These are phyloP conservation scores for Botia kubotai DNA, from an alignment of 2,797 vertebrate genomes.

Conservation along the genomic window DNA sequence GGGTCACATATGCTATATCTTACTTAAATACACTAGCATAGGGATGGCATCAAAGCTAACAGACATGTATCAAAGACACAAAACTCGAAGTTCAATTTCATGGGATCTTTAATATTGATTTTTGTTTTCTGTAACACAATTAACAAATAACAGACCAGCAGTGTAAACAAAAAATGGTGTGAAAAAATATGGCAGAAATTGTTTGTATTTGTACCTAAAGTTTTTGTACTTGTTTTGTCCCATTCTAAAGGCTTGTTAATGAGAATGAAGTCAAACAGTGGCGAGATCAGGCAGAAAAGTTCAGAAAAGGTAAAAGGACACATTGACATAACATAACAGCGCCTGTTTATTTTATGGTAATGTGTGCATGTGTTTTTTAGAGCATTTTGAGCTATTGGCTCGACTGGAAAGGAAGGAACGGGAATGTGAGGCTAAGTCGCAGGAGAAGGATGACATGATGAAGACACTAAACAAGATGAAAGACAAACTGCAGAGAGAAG, in stretches of 20 bases:
- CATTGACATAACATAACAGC: neutral
- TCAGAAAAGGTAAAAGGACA: slow-evolving; percentile 88
- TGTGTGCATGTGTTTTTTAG: slow-evolving; percentile 65
- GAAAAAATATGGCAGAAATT: neutral
- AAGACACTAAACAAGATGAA: slow-evolving; percentile 99
- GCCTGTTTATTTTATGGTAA: neutral
- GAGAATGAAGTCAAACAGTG: slow-evolving; percentile 98
- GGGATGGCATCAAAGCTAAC: neutral
- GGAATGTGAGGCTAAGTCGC: slow-evolving; percentile 94
- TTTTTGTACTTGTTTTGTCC: neutral
- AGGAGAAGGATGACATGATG: slow-evolving; percentile 99
- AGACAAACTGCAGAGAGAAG: slow-evolving; percentile 95
- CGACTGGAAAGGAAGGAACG: slow-evolving; percentile 92
- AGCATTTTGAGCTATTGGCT: slow-evolving; percentile 87
- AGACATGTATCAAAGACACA: neutral
- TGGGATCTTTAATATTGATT: slow-evolving; percentile 22
- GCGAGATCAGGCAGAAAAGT: slow-evolving; percentile 95
- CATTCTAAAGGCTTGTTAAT: slow-evolving; percentile 88
- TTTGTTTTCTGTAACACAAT: slow-evolving; percentile 27
- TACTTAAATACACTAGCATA: neutral
- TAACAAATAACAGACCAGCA: slow-evolving; percentile 10
- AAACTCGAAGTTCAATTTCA: neutral
- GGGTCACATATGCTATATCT: too few species aligned
- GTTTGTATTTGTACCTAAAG: neutral
- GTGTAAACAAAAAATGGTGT: slow-evolving; percentile 3